phyloP scores from a whole-genome alignment of 1,140 invertebrate genomes.

The Leptoteleia sp. region DNA sequence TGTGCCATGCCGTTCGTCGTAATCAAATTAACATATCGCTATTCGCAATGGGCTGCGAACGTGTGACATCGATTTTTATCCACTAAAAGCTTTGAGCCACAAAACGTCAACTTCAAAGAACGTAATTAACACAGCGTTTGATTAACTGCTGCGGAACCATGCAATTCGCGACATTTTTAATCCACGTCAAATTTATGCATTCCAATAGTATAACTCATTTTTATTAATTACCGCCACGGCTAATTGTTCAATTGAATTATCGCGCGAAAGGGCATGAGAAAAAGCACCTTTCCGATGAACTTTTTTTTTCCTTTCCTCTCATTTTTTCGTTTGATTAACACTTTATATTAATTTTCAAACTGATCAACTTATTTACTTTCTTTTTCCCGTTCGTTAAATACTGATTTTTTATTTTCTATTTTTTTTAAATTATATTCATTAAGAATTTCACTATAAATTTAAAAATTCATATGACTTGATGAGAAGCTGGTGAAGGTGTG shows the following conservation, averaged over 20 bases:
- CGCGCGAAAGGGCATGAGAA: slow-evolving; percentile 2
- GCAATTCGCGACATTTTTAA: slow-evolving; percentile 16
- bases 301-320: slow-evolving; percentile 1
- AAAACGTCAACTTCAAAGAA: slow-evolving; percentile 56
- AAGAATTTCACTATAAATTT: no score
- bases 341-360: no score
- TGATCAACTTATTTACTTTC: no score
- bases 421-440: no score
- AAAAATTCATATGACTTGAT: no score
- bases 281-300: slow-evolving; percentile 2
- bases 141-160: slow-evolving; percentile 32
- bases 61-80: slow-evolving; percentile 35
- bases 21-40: slow-evolving; percentile 58
- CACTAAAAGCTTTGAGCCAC: slow-evolving; percentile 52
- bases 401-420: no score
- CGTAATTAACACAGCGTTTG: slow-evolving; percentile 44
- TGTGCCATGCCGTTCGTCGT: no score
- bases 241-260: slow-evolving; percentile 45
- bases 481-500: no score
- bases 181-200: slow-evolving; percentile 12
- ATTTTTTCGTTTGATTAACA: no score
- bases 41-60: slow-evolving; percentile 51
- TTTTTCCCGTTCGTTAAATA: no score
- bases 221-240: slow-evolving; percentile 25
- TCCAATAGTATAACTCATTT: slow-evolving; percentile 17